A percentile compares a stretch with the other conserved stretches of the same genome.
These are phyloP conservation scores for Martes martes DNA, from an alignment of 2,113 vertebrate species.

Conservation along the genomic window DNA sequence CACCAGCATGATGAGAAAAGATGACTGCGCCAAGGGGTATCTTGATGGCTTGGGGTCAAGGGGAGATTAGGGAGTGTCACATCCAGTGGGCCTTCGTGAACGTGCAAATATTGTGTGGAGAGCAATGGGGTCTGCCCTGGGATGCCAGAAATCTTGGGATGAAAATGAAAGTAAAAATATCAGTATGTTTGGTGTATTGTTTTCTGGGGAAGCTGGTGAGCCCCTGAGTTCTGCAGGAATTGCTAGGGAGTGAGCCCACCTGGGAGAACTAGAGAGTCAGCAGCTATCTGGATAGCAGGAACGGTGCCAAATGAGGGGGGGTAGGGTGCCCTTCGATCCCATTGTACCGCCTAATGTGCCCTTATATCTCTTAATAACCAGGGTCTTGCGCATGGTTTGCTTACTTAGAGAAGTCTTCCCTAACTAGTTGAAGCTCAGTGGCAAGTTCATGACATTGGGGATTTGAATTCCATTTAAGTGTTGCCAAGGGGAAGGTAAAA, in stretches of 20 bases:
- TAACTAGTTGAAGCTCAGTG: not conserved
- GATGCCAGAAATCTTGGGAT: not conserved
- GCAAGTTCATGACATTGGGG: not conserved
- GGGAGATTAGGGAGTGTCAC: not conserved
- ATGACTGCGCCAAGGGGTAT: accelerated
- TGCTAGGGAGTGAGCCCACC: not conserved
- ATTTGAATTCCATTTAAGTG: constrained; percentile 26
- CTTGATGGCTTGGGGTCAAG: not conserved
- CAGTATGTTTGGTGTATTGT: not conserved
- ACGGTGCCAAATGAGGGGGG: not conserved
- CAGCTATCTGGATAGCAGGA: not conserved
- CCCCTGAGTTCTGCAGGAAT: not conserved
- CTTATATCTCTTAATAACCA: not conserved
- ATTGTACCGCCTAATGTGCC: accelerated
- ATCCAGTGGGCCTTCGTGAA: not conserved
- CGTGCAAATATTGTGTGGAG: not conserved
- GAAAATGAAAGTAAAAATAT: not conserved
- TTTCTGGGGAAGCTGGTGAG: not conserved
- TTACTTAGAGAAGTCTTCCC: not conserved
- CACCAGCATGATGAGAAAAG: not conserved
- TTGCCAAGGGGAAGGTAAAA: constrained; percentile 38
- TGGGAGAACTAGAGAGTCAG: not conserved
- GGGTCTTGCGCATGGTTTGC: not conserved
- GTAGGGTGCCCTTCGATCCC: not conserved
- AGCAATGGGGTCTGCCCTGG: not conserved